Conservation (phyloP, 2,888 invertebrate genomes). For the Andrena fulva region DNA sequence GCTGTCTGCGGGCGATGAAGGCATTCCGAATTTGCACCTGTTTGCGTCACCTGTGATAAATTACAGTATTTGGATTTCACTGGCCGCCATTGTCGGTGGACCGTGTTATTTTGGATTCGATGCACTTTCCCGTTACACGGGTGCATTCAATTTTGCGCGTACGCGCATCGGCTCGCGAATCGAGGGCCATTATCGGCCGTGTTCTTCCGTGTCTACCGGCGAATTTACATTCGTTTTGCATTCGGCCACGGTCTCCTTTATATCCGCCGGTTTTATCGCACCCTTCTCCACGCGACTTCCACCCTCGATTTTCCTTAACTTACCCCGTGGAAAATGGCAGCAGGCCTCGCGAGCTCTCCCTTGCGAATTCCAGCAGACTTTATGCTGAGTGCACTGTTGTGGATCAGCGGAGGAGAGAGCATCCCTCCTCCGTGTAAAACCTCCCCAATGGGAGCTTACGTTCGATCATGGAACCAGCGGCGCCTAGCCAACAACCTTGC, state of each 20-base stretch:
- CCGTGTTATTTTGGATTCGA: conserved; percentile 42
- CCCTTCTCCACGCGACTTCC: conserved; percentile 1
- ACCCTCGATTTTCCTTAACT: conserved; percentile 31
- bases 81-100: conserved; percentile 14
- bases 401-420: conserved; percentile 9
- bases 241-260: conserved; percentile 27
- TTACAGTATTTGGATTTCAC: conserved; percentile 9
- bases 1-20: conserved; percentile 7
- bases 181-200: conserved; percentile 40
- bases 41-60: conserved; percentile 15
- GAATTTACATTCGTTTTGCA: conserved; percentile 38
- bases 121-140: conserved; percentile 27
- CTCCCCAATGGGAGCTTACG: neutral
- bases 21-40: conserved; percentile 6
- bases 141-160: conserved; percentile 29
- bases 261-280: conserved; percentile 18
- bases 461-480: conserved; percentile 26
- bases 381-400: neutral
- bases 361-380: neutral
- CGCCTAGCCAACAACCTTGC: conserved; percentile 15
- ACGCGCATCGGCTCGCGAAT: conserved; percentile 23
- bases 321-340: conserved; percentile 11
- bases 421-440: neutral
- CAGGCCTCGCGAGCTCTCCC: neutral
- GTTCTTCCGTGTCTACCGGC: conserved; percentile 27